Evolutionary conservation across 2,888 invertebrate species (phyloP), one percentile per base, ranked within the genome.

Genomic region (Dryocosmus kuriphilus): DNA sequence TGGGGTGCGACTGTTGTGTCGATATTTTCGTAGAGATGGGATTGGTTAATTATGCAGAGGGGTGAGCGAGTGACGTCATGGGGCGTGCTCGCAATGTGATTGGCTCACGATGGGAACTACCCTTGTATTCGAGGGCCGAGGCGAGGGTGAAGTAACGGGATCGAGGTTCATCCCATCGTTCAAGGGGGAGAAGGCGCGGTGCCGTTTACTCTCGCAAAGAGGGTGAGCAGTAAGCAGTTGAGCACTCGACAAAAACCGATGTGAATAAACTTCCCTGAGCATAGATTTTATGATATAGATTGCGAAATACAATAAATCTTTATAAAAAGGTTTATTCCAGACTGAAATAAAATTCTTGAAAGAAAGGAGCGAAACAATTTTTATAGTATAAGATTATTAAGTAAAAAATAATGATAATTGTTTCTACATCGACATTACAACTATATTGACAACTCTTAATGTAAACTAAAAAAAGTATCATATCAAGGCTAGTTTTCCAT

Each of bases 41-140:
- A 90, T 90, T 90, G 90, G 90, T 89, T 89, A 90, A 90, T 90
- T 89, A 88, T 77, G 46, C 78, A 63, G 76, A 79, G 86, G 84
- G 85, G 83, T 80, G 81, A 35, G 51, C 86, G 87, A 35, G 55
- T 86, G 88, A 88, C 85, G 87, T 89, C 85, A 88, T 81, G 83
- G 88, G 90, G 89, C 89, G 89, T 88, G 87, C 85, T 84, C 86
- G 82, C 41, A 73, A 71, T 75, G 77, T 65, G 88, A 90, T 90
- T 90, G 90, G 89, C 71, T 83, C 79, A 79, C 77, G 24, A 55
- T n/a, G 46, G n/a, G 71, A 38, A 60, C 67, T 67, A 75, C 82
- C 84, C 82, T 77, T 22, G 78, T 46, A 46, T 22, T 51, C 71
- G 30, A 71, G 71, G 71, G 30, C 22, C 51, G 30, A 71, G 46